Base-by-base conservation (phyloP, 2,888 invertebrate genomes). In the Dexiosoma caninum region DNA sequence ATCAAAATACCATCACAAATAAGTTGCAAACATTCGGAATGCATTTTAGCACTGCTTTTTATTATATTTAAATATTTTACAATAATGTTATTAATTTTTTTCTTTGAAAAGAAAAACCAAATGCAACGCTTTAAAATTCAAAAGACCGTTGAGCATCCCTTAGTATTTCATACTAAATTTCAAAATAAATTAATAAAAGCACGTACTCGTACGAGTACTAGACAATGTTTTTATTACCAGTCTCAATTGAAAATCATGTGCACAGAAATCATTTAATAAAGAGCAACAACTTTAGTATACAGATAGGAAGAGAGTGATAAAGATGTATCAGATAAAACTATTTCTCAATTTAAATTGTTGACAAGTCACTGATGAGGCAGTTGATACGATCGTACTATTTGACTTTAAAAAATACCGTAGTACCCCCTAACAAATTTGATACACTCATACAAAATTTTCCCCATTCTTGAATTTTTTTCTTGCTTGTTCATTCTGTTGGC, bases 1-100 rank as follows among this genome's bases (percentile, higher is more conserved):
- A n/a, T n/a, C n/a, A n/a, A n/a, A n/a, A 70, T 82, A 83, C 83
- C 83, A 76, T 81, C 78, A 74, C 81, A 83, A 44, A 83, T 82
- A 16, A 80, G 64, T 19, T 49, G 49, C 37, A 70, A 51, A 59
- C 62, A 19, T 10, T 51, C 16, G 0, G 72, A 69, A 44, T 14
- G 7, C 77, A 81, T 81, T 67, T 42, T 70, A 10, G n/a, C 4
- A n/a, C 10, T 37, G 4, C n/a, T n/a, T n/a, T n/a, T n/a, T n/a
- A n/a, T n/a, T n/a, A n/a, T n/a, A 4, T 27, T n/a, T 27, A 27
- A 27, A 27, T 27, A 27, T 6, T 12, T 53, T 55, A n/a, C 8
- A n/a, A n/a, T 35, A 21, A 21, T 35, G 21, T 37, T 37, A 21
- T 57, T 57, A 1, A 35, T 19, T 46, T 60, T 30, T 21, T 57